Conservation (phyloP, 2,113 vertebrate species). For the Lipophrys pholis region DNA sequence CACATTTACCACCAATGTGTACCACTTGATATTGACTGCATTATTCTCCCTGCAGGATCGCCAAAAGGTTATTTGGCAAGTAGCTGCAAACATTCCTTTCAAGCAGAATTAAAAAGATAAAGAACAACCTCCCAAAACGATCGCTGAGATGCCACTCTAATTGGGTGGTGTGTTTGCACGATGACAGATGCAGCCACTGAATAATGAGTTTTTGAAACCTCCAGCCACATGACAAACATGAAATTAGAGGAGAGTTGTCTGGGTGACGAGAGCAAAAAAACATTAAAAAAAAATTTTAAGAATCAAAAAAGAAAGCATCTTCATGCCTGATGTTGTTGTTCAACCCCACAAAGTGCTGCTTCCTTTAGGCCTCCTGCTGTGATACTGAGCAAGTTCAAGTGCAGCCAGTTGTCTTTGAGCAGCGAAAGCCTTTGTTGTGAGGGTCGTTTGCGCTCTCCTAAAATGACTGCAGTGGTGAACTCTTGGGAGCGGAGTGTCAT, state of each 20-base stretch:
- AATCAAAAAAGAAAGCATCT: constrained; percentile 39
- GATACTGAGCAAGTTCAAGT: constrained; percentile 40
- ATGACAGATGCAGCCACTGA: constrained; percentile 49
- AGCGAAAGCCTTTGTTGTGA: constrained; percentile 30
- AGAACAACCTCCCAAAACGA: constrained; percentile 39
- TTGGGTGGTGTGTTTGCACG: constrained; percentile 52
- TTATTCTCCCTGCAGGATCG: constrained; percentile 67
- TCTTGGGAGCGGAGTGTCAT: constrained; percentile 38
- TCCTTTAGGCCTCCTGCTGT: constrained; percentile 37
- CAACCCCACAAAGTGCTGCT: constrained; percentile 46
- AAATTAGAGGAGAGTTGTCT: constrained; percentile 25
- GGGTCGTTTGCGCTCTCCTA: constrained; percentile 29
- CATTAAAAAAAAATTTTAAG: no score
- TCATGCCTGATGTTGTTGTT: constrained; percentile 29
- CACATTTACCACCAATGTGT: constrained; percentile 59
- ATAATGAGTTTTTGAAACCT: constrained; percentile 55
- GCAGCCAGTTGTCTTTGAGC: constrained; percentile 45
- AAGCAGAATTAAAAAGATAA: constrained; percentile 8
- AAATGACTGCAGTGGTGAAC: constrained; percentile 66
- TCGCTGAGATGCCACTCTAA: constrained; percentile 46
- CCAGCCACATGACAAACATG: constrained; percentile 27
- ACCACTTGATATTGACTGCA: constrained; percentile 66
- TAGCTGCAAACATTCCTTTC: constrained; percentile 48
- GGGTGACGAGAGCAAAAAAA: constrained; percentile 5
- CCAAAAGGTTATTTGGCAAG: constrained; percentile 68